Conservation (phyloP, 2,797 vertebrate genomes). For the Pseudochaenichthys georgianus region DNA sequence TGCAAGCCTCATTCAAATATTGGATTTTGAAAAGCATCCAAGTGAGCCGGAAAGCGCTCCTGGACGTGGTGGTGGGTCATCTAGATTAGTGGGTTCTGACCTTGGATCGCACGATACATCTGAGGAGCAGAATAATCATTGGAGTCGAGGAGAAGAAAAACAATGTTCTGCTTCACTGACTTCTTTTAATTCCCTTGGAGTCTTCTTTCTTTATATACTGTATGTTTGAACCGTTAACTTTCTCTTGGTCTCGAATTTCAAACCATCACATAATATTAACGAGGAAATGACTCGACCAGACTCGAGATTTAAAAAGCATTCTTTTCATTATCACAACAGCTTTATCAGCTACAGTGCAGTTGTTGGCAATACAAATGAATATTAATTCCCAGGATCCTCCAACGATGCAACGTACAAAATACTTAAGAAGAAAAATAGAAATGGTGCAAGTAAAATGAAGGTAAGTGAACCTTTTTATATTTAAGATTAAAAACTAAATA, state of each 20-base stretch:
- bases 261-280: no score
- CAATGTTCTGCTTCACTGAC: not conserved
- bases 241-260: not conserved
- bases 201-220: not conserved
- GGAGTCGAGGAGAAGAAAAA: not conserved
- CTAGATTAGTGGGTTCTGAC: not conserved
- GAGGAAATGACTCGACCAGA: no score
- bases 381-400: no score
- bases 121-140: not conserved
- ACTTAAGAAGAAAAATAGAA: no score
- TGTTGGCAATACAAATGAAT: no score
- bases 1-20: constrained; percentile 22
- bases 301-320: no score
- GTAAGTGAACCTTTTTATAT: no score
- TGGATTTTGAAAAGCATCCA: constrained; percentile 22
- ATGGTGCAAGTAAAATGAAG: no score
- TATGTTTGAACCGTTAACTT: not conserved
- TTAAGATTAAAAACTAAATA: no score
- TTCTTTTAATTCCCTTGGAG: not conserved
- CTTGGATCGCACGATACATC: not conserved
- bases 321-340: no score
- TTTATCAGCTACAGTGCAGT: no score
- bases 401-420: no score
- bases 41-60: constrained; percentile 2
- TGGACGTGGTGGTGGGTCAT: not conserved